Percentiles rank a stretch among this genome's conserved stretches.
Conservation (phyloP, 2,888 invertebrate species). For the Eupithecia insigniata region DNA sequence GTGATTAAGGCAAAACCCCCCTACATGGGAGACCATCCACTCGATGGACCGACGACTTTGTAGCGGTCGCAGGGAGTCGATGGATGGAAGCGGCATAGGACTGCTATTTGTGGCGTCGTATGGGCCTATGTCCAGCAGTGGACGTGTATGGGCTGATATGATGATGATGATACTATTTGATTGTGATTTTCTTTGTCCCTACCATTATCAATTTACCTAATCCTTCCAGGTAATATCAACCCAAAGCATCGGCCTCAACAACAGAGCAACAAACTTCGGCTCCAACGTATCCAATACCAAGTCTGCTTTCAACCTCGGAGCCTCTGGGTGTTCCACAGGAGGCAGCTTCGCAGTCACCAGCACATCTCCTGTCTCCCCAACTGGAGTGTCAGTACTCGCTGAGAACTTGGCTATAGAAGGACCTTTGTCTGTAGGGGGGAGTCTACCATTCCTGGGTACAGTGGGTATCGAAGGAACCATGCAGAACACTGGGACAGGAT, state of each 20-base stretch:
- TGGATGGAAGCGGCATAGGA: too few species aligned
- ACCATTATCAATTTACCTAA: background rate
- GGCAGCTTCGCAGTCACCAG: conserved; percentile 7
- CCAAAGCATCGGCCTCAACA: background rate
- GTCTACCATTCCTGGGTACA: background rate
- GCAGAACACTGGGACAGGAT: conserved; percentile 4
- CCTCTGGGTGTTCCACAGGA: background rate
- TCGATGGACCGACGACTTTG: too few species aligned
- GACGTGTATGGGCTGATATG: too few species aligned
- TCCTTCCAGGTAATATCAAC: conserved; percentile 5
- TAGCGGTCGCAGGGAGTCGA: too few species aligned
- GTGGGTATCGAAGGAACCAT: background rate
- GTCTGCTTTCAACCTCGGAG: background rate
- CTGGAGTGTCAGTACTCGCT: background rate
- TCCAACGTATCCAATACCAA: background rate
- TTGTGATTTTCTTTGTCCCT: too few species aligned
- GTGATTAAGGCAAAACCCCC: too few species aligned
- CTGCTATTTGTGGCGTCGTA: too few species aligned
- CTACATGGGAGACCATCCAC: too few species aligned
- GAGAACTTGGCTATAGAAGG: conserved; percentile 7
- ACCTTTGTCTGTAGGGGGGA: background rate
- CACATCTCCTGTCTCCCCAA: background rate
- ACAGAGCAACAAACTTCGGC: background rate
- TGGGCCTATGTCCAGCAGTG: too few species aligned
- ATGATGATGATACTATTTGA: too few species aligned